Base-by-base conservation (phyloP, 2,888 invertebrate species). In the Phaedon cochleariae region DNA sequence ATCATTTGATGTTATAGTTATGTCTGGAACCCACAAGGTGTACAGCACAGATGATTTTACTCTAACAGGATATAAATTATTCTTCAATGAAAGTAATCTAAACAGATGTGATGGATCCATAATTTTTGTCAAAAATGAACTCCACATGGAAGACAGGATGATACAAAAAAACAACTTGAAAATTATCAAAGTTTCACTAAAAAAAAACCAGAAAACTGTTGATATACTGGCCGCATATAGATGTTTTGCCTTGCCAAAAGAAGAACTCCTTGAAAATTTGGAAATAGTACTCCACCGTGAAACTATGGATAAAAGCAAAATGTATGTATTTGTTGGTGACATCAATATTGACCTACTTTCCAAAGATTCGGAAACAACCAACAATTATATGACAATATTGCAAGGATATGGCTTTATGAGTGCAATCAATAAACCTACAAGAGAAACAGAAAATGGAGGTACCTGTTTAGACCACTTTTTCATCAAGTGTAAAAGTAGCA, bases 391-490 rank as follows among this genome's bases (percentile, higher is more conserved):
- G 41, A 54, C 61, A 5, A 10, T 62, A 26, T 37, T 64, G 48
- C 52, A 65, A 26, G 37, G 46, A 29, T 57, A 55, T 61, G 65
- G 61, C n/a, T 59, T 54, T 62, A n/a, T 54, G n/a, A 58, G 62
- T 62, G 29, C 22, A 29, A 58, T 62, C 2, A 60, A 64, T 29
- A 54, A 54, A 31, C n/a, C 37, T 17, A 65, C 65, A 15, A 62
- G 65, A 45, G n/a, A 48, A 48, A 29, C 31, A 12, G 61, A 52
- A 22, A 41, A 61, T 18, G 10, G 51, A 34, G 41, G 18, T 18
- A 26, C 46, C n/a, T 64, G 60, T 55, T 18, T 61, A 9, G 65
- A 65, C 22, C 61, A 65, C 37, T 65, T 49, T 65, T 65, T 65
- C 52, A 21, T 7, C 26, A 26, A 26, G 26, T 26, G 26, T 7